A percentile compares a stretch with the other conserved stretches of the same genome.
Conservation (phyloP, 2,797 vertebrate genomes). For the Catharus ustulatus region DNA sequence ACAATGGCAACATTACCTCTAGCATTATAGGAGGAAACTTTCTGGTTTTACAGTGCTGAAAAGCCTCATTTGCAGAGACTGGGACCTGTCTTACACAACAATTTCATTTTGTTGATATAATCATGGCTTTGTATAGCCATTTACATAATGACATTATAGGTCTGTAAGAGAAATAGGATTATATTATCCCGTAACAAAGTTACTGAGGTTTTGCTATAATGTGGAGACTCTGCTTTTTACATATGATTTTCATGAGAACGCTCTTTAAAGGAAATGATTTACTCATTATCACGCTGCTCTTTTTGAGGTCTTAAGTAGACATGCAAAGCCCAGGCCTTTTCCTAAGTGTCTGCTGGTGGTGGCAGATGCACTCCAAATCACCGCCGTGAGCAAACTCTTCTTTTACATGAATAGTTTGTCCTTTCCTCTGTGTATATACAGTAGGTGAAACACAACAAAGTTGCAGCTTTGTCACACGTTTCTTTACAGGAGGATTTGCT, state of each 20-base stretch:
- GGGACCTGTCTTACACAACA: slow-evolving; percentile 15
- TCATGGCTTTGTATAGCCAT: slow-evolving; percentile 39
- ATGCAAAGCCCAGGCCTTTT: neutral
- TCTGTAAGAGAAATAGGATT: slow-evolving; percentile 38
- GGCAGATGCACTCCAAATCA: neutral
- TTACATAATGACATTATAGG: slow-evolving; percentile 46
- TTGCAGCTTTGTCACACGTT: neutral
- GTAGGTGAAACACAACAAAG: neutral
- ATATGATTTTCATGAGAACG: neutral
- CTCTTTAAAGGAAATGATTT: neutral
- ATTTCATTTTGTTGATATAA: slow-evolving; percentile 46
- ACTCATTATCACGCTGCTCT: neutral
- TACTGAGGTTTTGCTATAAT: slow-evolving; percentile 30
- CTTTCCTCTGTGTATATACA: neutral
- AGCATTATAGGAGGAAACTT: neutral
- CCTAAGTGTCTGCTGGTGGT: neutral
- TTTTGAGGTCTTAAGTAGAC: neutral
- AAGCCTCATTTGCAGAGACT: neutral
- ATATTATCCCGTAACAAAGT: slow-evolving; percentile 31
- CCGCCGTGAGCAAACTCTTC: neutral
- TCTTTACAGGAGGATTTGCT: neutral
- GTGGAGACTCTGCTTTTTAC: neutral
- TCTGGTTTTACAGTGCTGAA: neutral
- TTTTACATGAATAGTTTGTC: neutral
- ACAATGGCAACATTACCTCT: neutral